Conservation (phyloP, 2,113 vertebrate genomes). For the Strix aluco region DNA sequence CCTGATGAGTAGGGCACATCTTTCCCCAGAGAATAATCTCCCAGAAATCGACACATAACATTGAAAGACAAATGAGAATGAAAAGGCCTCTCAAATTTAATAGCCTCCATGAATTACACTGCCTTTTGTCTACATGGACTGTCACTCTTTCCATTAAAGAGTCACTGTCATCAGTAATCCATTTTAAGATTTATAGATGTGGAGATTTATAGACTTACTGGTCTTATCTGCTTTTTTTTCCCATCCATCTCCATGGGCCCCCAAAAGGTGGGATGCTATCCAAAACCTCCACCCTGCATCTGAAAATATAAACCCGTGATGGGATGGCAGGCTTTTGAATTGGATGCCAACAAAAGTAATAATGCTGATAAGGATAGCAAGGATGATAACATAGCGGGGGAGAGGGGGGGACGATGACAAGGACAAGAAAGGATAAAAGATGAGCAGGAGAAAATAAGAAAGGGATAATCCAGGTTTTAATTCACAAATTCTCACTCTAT, state of each 20-base stretch:
- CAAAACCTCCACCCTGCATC: neutral
- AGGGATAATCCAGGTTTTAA: neutral
- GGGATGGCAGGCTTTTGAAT: neutral
- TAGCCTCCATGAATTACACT: slow-evolving; percentile 65
- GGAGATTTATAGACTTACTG: slow-evolving; percentile 52
- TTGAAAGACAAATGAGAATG: slow-evolving; percentile 57
- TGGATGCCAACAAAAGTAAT: neutral
- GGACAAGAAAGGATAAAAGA: slow-evolving; percentile 17
- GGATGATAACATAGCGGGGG: neutral
- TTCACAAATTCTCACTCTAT: neutral
- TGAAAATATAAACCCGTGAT: neutral
- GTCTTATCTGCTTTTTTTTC: neutral
- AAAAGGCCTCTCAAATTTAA: slow-evolving; percentile 59
- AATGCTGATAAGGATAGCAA: slow-evolving; percentile 8
- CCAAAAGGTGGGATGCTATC: neutral
- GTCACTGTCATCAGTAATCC: slow-evolving; percentile 53
- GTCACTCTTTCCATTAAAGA: slow-evolving; percentile 65
- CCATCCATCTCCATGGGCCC: neutral
- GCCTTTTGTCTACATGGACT: slow-evolving; percentile 32
- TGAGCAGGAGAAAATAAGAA: neutral
- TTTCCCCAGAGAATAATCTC: slow-evolving; percentile 37
- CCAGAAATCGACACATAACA: slow-evolving; percentile 26
- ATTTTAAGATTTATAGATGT: slow-evolving; percentile 41
- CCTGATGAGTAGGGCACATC: slow-evolving; percentile 14
- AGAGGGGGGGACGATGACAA: neutral